phyloP scores from a whole-genome alignment of 1,140 invertebrate genomes.

The Drosophila kohkoa region DNA sequence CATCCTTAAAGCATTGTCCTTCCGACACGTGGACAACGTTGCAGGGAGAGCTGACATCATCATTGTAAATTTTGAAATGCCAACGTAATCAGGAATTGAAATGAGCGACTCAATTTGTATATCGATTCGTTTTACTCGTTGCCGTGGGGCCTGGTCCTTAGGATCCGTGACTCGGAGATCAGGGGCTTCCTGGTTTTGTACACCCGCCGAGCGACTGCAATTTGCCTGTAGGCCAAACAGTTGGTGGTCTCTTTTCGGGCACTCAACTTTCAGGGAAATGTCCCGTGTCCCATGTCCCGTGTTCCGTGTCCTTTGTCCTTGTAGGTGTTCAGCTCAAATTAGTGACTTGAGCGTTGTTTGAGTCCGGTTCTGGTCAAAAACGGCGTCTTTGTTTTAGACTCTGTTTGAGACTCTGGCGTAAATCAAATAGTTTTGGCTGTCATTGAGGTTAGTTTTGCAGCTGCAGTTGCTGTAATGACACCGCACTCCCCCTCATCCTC shows the following conservation, averaged over 20 bases:
- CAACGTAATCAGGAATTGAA: constrained; percentile 42
- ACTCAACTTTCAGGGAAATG: constrained; percentile 33
- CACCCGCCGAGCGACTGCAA: constrained; percentile 70
- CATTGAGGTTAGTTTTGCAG: constrained; percentile 57
- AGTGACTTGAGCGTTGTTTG: constrained; percentile 66
- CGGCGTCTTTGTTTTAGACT: background rate
- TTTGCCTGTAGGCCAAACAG: constrained; percentile 70
- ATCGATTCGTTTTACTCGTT: constrained; percentile 22
- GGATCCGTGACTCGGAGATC: constrained; percentile 36
- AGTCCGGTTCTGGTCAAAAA: background rate
- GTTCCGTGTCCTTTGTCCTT: constrained; percentile 65
- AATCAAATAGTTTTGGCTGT: constrained; percentile 72
- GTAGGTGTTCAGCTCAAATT: constrained; percentile 79
- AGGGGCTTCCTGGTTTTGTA: constrained; percentile 38
- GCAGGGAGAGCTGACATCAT: background rate
- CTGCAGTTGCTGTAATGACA: constrained; percentile 36
- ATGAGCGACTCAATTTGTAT: constrained; percentile 59
- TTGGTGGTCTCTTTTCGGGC: constrained; percentile 60
- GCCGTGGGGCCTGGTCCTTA: constrained; percentile 33
- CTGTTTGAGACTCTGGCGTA: constrained; percentile 21
- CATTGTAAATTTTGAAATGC: constrained; percentile 31
- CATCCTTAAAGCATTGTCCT: constrained; percentile 1
- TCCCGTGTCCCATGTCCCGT: constrained; percentile 11
- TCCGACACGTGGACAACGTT: background rate
- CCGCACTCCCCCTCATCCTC: constrained; percentile 25